These are phyloP conservation scores for Andricus quercusramuli DNA, from an alignment of 2,888 invertebrate genomes.

Conservation along the genomic window DNA sequence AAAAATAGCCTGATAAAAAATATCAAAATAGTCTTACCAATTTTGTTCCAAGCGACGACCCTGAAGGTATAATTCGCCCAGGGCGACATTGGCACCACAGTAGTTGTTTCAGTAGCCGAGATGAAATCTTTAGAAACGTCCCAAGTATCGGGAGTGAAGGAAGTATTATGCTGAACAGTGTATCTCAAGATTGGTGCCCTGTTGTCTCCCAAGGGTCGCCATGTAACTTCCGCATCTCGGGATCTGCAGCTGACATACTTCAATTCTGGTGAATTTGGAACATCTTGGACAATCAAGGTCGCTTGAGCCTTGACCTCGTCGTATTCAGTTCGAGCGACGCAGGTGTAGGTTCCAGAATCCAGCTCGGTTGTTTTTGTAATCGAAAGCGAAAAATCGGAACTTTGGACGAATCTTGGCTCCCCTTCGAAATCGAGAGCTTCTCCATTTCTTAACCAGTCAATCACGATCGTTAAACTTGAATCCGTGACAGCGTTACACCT, in stretches of 20 bases:
- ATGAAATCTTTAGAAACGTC: slow-evolving; percentile 87
- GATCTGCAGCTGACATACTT: slow-evolving; percentile 85
- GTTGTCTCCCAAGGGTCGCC: slow-evolving; percentile 96
- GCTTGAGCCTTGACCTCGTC: slow-evolving; percentile 93
- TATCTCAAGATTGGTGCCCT: slow-evolving; percentile 95
- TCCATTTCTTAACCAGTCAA: slow-evolving; percentile 93
- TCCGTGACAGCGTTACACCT: slow-evolving; percentile 96
- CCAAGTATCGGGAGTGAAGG: slow-evolving; percentile 96
- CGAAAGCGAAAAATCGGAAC: slow-evolving; percentile 94
- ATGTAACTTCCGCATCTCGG: slow-evolving; percentile 88
- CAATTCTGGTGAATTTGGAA: slow-evolving; percentile 92
- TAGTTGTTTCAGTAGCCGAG: slow-evolving; percentile 87
- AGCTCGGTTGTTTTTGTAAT: slow-evolving; percentile 96
- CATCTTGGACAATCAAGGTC: slow-evolving; percentile 96
- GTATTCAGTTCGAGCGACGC: slow-evolving; percentile 93
- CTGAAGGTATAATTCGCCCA: slow-evolving; percentile 98
- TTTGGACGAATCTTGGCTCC: slow-evolving; percentile 90
- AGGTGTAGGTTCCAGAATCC: slow-evolving; percentile 97
- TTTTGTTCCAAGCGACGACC: slow-evolving; percentile 94
- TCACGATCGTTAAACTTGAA: slow-evolving; percentile 87
- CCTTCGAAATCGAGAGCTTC: slow-evolving; percentile 92
- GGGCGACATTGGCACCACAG: slow-evolving; percentile 86
- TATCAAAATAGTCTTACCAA: slow-evolving; percentile 79
- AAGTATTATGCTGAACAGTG: slow-evolving; percentile 95
- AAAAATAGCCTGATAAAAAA: neutral